A percentile compares a stretch with the other conserved stretches of the same genome.
Conservation (phyloP, 1,140 invertebrate genomes). For the Drosophila seguyi region DNA sequence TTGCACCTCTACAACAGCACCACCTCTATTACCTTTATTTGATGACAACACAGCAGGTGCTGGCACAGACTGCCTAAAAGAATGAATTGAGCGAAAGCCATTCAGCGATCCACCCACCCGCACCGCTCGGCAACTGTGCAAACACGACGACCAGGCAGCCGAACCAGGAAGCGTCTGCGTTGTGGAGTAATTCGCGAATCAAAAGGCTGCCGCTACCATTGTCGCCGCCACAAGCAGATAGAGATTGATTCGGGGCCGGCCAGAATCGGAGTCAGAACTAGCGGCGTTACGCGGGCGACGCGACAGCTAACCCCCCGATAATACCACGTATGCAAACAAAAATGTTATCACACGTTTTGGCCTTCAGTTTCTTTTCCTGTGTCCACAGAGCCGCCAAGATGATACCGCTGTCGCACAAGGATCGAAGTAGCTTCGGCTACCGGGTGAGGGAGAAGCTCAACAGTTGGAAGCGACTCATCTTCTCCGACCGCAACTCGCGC, state of each 20-base stretch:
- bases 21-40: slow-evolving; percentile 37
- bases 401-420: slow-evolving; percentile 91
- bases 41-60: slow-evolving; percentile 78
- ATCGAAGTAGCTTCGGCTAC: slow-evolving; percentile 88
- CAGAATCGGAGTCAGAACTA: slow-evolving; percentile 41
- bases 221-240: slow-evolving; percentile 36
- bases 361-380: slow-evolving; percentile 3
- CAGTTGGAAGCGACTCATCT: slow-evolving; percentile 94
- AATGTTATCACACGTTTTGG: slow-evolving; percentile 45
- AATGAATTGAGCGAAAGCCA: slow-evolving; percentile 68
- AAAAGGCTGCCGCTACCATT: slow-evolving; percentile 52
- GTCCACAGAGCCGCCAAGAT: slow-evolving; percentile 49
- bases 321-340: slow-evolving; percentile 82
- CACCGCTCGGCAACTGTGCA: slow-evolving; percentile 58
- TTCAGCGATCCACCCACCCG: slow-evolving; percentile 26
- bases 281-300: slow-evolving; percentile 30
- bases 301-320: slow-evolving; percentile 53
- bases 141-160: slow-evolving; percentile 31
- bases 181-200: slow-evolving; percentile 38
- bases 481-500: slow-evolving; percentile 96
- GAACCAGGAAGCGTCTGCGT: slow-evolving; percentile 59
- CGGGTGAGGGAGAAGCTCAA: slow-evolving; percentile 90
- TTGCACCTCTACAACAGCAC: too few relatives aligned
- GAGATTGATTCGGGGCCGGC: slow-evolving; percentile 46
- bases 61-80: slow-evolving; percentile 37